phyloP scores from a whole-genome alignment of 2,888 invertebrate species.

The Drosophila meridionalis region DNA sequence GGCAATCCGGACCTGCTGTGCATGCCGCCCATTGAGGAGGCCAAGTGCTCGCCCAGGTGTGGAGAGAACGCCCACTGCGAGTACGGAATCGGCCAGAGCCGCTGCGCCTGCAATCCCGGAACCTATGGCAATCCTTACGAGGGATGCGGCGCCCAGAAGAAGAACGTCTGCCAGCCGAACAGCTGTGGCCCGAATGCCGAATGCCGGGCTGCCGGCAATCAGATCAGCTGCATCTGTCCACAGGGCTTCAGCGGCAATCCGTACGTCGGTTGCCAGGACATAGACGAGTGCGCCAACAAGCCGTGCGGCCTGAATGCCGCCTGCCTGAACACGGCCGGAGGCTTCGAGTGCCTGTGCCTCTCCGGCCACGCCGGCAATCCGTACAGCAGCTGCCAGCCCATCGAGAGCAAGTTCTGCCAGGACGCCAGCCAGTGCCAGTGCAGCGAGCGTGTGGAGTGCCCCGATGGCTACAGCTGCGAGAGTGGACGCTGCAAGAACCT shows the following conservation, averaged over 20 bases:
- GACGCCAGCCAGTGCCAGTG: conserved; percentile 90
- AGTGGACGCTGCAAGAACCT: conserved; percentile 90
- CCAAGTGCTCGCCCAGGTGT: conserved; percentile 92
- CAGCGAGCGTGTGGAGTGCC: conserved; percentile 90
- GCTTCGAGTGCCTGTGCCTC: conserved; percentile 95
- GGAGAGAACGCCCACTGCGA: conserved; percentile 94
- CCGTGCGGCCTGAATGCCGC: conserved; percentile 94
- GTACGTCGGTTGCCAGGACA: conserved; percentile 93
- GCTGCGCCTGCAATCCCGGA: conserved; percentile 93
- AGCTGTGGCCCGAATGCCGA: conserved; percentile 92
- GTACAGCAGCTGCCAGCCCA: conserved; percentile 91
- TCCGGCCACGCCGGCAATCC: conserved; percentile 94
- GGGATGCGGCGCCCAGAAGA: conserved; percentile 90
- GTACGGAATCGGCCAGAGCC: conserved; percentile 89
- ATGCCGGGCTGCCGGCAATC: conserved; percentile 90
- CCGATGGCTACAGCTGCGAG: conserved; percentile 91
- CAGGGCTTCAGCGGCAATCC: conserved; percentile 95
- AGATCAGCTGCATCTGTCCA: conserved; percentile 92
- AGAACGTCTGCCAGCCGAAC: conserved; percentile 89
- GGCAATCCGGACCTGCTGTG: conserved; percentile 95
- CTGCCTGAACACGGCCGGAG: conserved; percentile 95
- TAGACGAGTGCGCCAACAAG: conserved; percentile 92
- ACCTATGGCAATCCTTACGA: conserved; percentile 95
- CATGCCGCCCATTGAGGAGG: conserved; percentile 93
- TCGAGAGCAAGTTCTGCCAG: conserved; percentile 89